Evolutionary conservation across 2,113 vertebrate genomes (phyloP).

Genomic region (Catharus minimus): DNA sequence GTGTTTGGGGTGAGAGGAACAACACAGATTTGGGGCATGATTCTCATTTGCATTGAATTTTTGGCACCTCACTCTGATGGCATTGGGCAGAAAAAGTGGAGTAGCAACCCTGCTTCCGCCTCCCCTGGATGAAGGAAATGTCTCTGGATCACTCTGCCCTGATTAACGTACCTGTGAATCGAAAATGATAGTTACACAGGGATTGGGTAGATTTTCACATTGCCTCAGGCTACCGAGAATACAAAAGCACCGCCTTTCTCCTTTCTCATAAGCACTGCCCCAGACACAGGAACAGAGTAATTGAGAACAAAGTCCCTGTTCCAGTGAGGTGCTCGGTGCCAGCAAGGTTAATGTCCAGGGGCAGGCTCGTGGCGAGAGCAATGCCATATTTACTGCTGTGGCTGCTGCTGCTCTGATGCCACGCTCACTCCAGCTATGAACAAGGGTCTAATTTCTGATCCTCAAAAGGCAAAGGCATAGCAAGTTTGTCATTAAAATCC

Average conservation of each 20-base stretch:
- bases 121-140: not conserved
- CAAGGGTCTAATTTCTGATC: not conserved
- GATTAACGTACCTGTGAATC: not conserved
- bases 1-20: not conserved
- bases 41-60: not conserved
- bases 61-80: not conserved
- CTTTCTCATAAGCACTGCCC: not conserved
- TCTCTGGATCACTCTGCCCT: not conserved
- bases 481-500: slow-evolving; percentile 32
- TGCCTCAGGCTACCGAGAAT: not conserved
- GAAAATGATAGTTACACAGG: not conserved
- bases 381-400: not conserved
- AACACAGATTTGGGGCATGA: not conserved
- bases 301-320: slow-evolving; percentile 39
- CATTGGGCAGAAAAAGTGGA: not conserved
- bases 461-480: slow-evolving; percentile 10
- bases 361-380: not conserved
- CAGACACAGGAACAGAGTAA: not conserved
- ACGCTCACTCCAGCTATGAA: not conserved
- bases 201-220: not conserved
- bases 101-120: not conserved
- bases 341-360: slow-evolving; percentile 47
- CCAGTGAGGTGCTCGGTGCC: not conserved
- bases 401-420: not conserved
- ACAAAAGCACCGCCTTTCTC: slow-evolving; percentile 4